These are phyloP conservation scores for Diuraphis noxia DNA, from an alignment of 1,140 invertebrate genomes.

Conservation along the genomic window DNA sequence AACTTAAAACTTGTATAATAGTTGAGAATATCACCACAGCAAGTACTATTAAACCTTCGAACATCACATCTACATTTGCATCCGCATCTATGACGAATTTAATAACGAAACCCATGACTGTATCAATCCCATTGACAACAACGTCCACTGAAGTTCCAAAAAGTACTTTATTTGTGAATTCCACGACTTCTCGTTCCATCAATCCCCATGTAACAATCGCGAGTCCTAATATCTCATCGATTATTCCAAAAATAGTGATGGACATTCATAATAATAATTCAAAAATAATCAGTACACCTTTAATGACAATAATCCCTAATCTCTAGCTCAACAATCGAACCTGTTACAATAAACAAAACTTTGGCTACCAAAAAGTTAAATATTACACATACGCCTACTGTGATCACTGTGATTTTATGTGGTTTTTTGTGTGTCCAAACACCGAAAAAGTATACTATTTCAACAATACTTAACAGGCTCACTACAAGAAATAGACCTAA, in stretches of 20 bases:
- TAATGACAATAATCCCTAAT: background rate
- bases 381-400: background rate
- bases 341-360: background rate
- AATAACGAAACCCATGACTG: background rate
- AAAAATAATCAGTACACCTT: background rate
- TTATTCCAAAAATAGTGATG: background rate
- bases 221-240: background rate
- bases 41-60: background rate
- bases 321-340: background rate
- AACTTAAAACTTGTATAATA: background rate
- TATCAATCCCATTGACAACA: background rate
- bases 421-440: constrained; percentile 58
- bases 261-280: background rate
- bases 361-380: no score
- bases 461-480: constrained; percentile 68
- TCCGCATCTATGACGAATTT: no score
- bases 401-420: background rate
- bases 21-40: background rate
- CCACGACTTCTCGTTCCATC: background rate
- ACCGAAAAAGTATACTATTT: constrained; percentile 65
- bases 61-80: background rate
- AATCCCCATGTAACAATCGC: background rate
- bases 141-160: background rate
- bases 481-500: constrained; percentile 68
- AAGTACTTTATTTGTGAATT: background rate